These are phyloP conservation scores for Chironex yamaguchii DNA, from an alignment of 30 jellyfish, hydroid and myxozoan species.

Conservation along the genomic window DNA sequence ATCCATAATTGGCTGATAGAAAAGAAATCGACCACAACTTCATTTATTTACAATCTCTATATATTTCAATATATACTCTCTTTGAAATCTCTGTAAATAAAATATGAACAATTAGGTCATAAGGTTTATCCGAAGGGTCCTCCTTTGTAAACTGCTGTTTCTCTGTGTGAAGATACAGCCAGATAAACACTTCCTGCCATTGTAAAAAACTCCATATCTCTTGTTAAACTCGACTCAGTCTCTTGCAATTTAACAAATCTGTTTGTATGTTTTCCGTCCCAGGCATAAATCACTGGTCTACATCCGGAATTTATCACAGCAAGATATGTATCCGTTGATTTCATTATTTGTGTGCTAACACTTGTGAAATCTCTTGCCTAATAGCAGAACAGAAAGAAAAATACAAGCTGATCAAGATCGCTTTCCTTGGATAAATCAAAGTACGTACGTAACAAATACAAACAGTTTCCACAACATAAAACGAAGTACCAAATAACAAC, in stretches of 20 bases:
- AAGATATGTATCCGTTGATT: constrained; percentile 73
- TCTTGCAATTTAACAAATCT: constrained; percentile 83
- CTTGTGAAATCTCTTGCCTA: constrained; percentile 94
- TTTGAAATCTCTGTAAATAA: not conserved
- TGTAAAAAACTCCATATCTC: constrained; percentile 90
- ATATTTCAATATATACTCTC: not conserved
- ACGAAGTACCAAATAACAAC: too few species aligned
- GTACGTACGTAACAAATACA: too few species aligned
- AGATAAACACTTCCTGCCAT: constrained; percentile 79
- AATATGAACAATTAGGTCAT: not conserved
- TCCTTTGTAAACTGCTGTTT: constrained; percentile 90
- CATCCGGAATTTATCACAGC: constrained; percentile 82
- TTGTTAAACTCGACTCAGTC: constrained; percentile 81
- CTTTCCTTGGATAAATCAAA: too few species aligned
- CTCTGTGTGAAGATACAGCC: constrained; percentile 86
- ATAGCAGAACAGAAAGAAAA: too few species aligned
- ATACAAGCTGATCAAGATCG: too few species aligned
- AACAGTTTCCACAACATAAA: too few species aligned
- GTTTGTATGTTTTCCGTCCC: constrained; percentile 28
- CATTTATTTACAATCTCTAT: not conserved
- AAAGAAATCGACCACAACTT: too few species aligned
- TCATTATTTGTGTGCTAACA: constrained; percentile 63
- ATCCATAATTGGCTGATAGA: too few species aligned
- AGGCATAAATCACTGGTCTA: constrained; percentile 75
- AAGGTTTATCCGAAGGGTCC: not conserved